Percentiles rank a stretch among this genome's conserved stretches.
Evolutionary conservation across 2,888 invertebrate genomes (phyloP).

Genomic region (Xanthia togata): DNA sequence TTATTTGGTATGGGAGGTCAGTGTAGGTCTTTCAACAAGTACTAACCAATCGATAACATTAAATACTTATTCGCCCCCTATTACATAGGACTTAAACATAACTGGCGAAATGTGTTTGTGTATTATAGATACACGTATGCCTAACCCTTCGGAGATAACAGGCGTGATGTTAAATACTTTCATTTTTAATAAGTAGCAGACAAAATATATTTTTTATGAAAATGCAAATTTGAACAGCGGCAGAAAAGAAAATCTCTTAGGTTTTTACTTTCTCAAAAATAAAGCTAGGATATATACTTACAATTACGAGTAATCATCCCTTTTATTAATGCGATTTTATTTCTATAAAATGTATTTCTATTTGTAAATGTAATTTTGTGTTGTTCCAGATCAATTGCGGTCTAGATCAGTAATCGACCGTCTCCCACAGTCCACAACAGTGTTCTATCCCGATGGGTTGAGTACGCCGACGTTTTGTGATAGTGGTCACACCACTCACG

Average conservation of each 20-base stretch:
- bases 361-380: slow-evolving; percentile 31
- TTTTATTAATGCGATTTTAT: background rate
- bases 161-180: too few relatives aligned
- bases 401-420: slow-evolving; percentile 83
- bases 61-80: too few relatives aligned
- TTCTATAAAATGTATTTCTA: slow-evolving; percentile 12
- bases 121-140: too few relatives aligned
- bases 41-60: background rate
- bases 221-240: background rate
- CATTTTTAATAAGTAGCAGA: background rate
- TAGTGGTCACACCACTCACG: slow-evolving; percentile 89
- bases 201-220: background rate
- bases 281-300: too few relatives aligned
- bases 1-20: too few relatives aligned
- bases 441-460: slow-evolving; percentile 88
- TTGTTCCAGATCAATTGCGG: slow-evolving; percentile 87
- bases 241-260: background rate
- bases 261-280: background rate
- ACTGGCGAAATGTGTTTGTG: too few relatives aligned
- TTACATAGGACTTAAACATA: too few relatives aligned
- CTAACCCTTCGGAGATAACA: too few relatives aligned
- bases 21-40: too few relatives aligned
- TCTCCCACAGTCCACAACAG: slow-evolving; percentile 80
- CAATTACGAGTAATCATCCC: too few relatives aligned
- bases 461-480: slow-evolving; percentile 87